phyloP scores from a whole-genome alignment of 2,797 vertebrate species.

The Benthosema pterotum region DNA sequence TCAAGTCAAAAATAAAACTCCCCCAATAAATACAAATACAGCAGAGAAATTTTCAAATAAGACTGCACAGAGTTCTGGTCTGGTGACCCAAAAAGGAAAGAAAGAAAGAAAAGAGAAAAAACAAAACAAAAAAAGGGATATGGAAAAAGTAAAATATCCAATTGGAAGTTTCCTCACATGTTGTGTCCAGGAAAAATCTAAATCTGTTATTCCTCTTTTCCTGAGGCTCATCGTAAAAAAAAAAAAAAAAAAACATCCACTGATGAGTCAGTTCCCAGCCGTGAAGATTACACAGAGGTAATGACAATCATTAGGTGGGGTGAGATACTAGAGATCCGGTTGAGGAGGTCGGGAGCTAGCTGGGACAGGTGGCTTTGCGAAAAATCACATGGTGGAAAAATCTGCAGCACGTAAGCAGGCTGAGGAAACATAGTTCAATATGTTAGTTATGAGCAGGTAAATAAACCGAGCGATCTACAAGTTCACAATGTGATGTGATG shows the following conservation, averaged over 20 bases:
- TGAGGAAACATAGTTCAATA: slow-evolving; percentile 51
- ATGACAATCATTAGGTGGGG: slow-evolving; percentile 99
- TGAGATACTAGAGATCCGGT: slow-evolving; percentile 98
- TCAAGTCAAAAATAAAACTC: slow-evolving; percentile 73
- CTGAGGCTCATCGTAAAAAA: slow-evolving; percentile 68
- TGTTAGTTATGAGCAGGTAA: slow-evolving; percentile 9
- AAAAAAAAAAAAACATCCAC: slow-evolving; percentile 56
- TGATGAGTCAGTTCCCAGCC: slow-evolving; percentile 33
- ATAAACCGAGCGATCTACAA: slow-evolving; percentile 3
- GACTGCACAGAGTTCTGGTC: slow-evolving; percentile 74
- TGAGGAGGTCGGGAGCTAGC: slow-evolving; percentile 95
- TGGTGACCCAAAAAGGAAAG: slow-evolving; percentile 32
- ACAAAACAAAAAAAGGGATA: too few relatives aligned
- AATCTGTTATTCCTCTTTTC: slow-evolving; percentile 66
- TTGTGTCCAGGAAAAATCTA: slow-evolving; percentile 46
- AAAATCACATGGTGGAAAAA: slow-evolving; percentile 98
- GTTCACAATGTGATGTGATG: not conserved
- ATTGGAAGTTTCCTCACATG: slow-evolving; percentile 52
- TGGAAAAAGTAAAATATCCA: slow-evolving; percentile 35
- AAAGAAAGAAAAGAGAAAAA: slow-evolving; percentile 31
- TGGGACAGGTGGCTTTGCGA: slow-evolving; percentile 96
- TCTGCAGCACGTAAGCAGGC: slow-evolving; percentile 98
- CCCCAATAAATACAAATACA: slow-evolving; percentile 85
- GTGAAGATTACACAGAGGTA: slow-evolving; percentile 89
- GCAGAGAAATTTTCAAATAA: slow-evolving; percentile 82